A percentile compares a stretch with the other conserved stretches of the same genome.
Evolutionary conservation across 2,113 vertebrate genomes (phyloP).

Genomic region (Cynocephalus volans): DNA sequence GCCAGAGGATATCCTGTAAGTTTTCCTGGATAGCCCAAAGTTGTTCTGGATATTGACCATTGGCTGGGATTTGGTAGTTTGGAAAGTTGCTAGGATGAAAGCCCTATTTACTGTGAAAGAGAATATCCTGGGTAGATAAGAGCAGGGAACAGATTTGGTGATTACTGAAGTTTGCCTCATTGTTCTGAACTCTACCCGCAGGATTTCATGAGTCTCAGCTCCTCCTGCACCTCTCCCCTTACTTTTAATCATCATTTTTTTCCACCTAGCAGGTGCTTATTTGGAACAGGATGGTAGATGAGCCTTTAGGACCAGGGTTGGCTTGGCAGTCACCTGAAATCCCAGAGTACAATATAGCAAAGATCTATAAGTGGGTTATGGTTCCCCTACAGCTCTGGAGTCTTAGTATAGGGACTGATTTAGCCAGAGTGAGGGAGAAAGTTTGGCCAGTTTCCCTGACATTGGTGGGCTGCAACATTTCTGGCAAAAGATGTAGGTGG

Average conservation of each 20-base stretch:
- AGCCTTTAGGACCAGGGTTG: neutral
- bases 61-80: neutral
- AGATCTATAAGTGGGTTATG: neutral
- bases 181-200: neutral
- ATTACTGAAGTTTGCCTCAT: neutral
- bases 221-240: neutral
- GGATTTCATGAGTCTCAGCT: neutral
- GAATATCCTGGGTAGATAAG: neutral
- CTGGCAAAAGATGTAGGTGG: neutral
- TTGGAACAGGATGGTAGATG: neutral
- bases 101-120: neutral
- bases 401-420: neutral
- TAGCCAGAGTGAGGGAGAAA: neutral
- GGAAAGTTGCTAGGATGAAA: neutral
- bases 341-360: neutral
- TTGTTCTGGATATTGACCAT: neutral
- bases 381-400: neutral
- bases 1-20: neutral
- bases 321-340: neutral
- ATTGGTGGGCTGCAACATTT: neutral
- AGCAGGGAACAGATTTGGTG: neutral
- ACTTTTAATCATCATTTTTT: neutral
- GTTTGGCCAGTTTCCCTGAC: neutral
- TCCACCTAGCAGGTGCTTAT: neutral
- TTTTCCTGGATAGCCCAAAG: neutral